Percentiles rank a stretch among this genome's conserved stretches.
Evolutionary conservation across 2,888 invertebrate species (phyloP).

Genomic region (Allacma fusca): DNA sequence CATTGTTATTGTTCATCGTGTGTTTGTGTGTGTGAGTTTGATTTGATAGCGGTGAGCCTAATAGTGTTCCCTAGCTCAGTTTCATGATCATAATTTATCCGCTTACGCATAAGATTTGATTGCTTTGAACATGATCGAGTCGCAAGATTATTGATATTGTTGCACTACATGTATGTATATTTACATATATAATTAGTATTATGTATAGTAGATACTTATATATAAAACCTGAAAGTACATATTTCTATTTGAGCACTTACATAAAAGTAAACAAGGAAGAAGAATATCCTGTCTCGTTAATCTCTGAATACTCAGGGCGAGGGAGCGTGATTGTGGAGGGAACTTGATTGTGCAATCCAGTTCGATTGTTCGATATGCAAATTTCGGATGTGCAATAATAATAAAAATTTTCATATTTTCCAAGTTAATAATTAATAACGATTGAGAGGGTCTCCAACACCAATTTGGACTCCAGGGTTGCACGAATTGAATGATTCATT

Average conservation of each 20-base stretch:
- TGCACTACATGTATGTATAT: background rate
- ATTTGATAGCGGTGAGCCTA: background rate
- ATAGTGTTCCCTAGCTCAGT: background rate
- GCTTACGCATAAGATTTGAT: background rate
- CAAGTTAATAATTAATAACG: background rate
- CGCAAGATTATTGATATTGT: constrained; percentile 5
- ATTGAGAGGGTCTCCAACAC: no score
- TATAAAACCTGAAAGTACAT: no score
- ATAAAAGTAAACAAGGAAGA: background rate
- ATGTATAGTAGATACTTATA: no score
- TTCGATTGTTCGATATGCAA: constrained; percentile 2
- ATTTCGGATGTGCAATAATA: background rate
- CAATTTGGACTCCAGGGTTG: no score
- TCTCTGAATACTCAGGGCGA: background rate
- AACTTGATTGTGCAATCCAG: background rate
- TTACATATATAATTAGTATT: no score
- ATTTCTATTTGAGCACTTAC: background rate
- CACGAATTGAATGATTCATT: no score
- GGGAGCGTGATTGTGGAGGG: background rate
- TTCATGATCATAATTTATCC: constrained; percentile 20
- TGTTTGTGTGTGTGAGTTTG: constrained; percentile 1
- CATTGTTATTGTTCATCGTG: no score
- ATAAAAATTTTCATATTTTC: background rate
- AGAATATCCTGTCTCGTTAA: background rate
- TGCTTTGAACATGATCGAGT: constrained; percentile 7